Evolutionary conservation across 2,888 invertebrate genomes (phyloP).

Genomic region (Macrophya annulata): DNA sequence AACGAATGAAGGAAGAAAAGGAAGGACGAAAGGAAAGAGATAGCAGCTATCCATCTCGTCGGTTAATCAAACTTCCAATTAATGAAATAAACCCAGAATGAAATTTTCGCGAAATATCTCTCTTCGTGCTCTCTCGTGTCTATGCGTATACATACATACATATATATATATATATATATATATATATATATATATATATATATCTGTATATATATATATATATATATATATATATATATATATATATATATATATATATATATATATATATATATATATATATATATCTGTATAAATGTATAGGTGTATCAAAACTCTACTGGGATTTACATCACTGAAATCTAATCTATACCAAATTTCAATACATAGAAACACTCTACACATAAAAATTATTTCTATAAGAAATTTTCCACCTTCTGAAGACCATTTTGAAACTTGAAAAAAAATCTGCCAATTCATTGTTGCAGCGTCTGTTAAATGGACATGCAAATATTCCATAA

Average conservation of each 20-base stretch:
- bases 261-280: too few species aligned
- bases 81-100: slow-evolving; percentile 47
- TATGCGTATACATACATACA: not conserved
- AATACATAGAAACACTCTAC: not conserved
- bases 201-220: too few species aligned
- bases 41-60: not conserved
- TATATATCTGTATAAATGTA: too few species aligned
- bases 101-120: not conserved
- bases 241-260: too few species aligned
- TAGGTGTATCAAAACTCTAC: too few species aligned
- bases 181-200: too few species aligned
- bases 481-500: not conserved
- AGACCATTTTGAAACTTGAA: not conserved
- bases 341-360: slow-evolving; percentile 17
- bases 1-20: not conserved
- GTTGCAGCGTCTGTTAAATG: too few species aligned
- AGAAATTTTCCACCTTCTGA: not conserved
- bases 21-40: not conserved
- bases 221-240: too few species aligned
- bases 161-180: too few species aligned
- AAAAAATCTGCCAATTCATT: not conserved
- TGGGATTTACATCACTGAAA: slow-evolving; percentile 4
- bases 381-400: not conserved
- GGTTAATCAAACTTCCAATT: slow-evolving; percentile 43
- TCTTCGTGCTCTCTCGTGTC: not conserved